phyloP scores from a whole-genome alignment of 2,797 vertebrate genomes.

The Halcyon chelicuti region DNA sequence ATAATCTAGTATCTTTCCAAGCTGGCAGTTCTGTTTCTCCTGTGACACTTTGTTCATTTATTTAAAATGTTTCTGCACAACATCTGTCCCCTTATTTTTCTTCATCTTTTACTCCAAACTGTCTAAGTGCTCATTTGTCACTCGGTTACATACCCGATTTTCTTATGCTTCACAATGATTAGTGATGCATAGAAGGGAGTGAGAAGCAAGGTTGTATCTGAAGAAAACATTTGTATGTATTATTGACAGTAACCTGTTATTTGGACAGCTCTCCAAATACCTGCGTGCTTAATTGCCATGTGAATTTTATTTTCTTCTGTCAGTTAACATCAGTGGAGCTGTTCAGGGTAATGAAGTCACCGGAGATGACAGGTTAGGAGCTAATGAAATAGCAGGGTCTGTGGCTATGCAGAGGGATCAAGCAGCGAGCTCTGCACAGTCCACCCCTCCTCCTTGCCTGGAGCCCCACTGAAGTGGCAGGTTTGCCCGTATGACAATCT shows the following conservation, averaged over 20 bases:
- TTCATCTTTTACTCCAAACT: not conserved
- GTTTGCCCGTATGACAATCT: not conserved
- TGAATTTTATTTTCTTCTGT: not conserved
- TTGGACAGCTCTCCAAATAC: not conserved
- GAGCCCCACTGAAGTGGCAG: not conserved
- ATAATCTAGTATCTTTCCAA: not conserved
- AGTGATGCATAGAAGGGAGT: not conserved
- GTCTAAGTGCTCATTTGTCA: not conserved
- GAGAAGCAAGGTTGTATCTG: not conserved
- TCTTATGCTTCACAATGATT: not conserved
- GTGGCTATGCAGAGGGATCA: not conserved
- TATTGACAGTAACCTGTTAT: not conserved
- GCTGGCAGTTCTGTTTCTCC: not conserved
- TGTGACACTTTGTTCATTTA: not conserved
- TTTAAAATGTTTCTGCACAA: not conserved
- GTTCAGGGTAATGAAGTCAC: not conserved
- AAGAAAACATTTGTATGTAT: not conserved
- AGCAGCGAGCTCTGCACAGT: not conserved
- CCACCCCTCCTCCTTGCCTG: not conserved
- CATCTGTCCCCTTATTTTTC: not conserved
- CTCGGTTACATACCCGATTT: not conserved
- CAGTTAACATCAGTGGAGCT: not conserved
- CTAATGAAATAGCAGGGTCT: not conserved
- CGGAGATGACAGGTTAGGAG: not conserved
- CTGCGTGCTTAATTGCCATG: not conserved